A percentile compares a stretch with the other conserved stretches of the same genome.
These are phyloP conservation scores for Mythimna ferrago DNA, from an alignment of 2,888 invertebrate species.

Conservation along the genomic window DNA sequence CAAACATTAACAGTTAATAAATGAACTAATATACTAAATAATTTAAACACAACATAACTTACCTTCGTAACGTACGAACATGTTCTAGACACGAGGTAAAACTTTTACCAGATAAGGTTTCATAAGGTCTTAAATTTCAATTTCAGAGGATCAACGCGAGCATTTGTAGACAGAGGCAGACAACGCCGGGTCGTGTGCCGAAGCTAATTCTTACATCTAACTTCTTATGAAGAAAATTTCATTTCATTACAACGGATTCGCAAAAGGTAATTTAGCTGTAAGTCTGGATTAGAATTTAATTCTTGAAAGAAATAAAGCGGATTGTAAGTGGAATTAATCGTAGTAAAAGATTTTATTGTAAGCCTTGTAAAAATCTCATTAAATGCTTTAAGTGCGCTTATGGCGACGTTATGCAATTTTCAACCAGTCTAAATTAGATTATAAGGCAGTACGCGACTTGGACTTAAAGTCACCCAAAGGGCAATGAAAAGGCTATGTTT, in stretches of 20 bases:
- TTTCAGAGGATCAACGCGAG: conserved; percentile 81
- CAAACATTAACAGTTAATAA: neutral
- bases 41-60: conserved; percentile 4
- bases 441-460: neutral
- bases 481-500: too few species aligned
- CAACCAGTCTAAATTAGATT: neutral
- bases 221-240: conserved; percentile 65
- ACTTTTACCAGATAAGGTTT: conserved; percentile 71
- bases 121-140: conserved; percentile 85
- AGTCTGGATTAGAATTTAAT: conserved; percentile 44
- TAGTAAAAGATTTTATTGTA: conserved; percentile 8
- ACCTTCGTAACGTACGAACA: conserved; percentile 25
- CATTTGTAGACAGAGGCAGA: conserved; percentile 71
- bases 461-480: too few species aligned
- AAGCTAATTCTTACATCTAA: conserved; percentile 73
- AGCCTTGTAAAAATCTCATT: conserved; percentile 5
- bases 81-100: conserved; percentile 50
- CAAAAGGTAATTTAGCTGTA: conserved; percentile 29
- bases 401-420: neutral
- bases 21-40: conserved; percentile 19
- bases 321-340: conserved; percentile 12
- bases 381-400: neutral
- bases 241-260: conserved; percentile 64
- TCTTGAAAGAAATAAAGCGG: conserved; percentile 19
- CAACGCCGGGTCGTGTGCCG: conserved; percentile 70